Base-by-base conservation (phyloP, 2,797 vertebrate species). In the Sebastes matsubarae region DNA sequence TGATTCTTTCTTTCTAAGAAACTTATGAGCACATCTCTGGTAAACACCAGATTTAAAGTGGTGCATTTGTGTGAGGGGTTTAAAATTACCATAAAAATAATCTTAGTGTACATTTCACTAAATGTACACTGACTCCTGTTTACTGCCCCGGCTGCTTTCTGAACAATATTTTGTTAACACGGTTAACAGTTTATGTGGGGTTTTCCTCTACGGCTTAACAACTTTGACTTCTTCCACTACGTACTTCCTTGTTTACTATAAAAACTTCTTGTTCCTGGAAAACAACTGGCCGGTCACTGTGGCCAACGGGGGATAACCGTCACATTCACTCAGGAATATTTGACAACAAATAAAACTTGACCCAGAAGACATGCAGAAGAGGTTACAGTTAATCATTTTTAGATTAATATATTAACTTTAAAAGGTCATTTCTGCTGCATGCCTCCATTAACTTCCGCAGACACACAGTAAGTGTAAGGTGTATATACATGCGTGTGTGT, bases 281-380 rank as follows among this genome's bases (percentile, higher is more conserved):
- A 52, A 59, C 16, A 8, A 8, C 32, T 27, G 1, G 13, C 24
- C 5, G 3, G 36, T 71, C 67, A 68, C 30, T 22, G 4, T 13
- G 25, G 58, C 72, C 82, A 22, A 52, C 42, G n/a, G 82, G 32
- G 18, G 58, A 22, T 46, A 30, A 66, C 4, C 10, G 1, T 32
- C 20, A 18, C 67, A 34, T 24, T 50, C 59, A 22, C 6, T 22
- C 59, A 61, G 75, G 42, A 78, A 85, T 83, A 78, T 78, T 80
- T 79, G 30, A 81, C 65, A 60, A 74, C 18, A 61, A 72, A 75
- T 50, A 61, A 38, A 80, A 65, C 4, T 10, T 63, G 61, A 59
- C 32, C 29, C 0, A 2, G 60, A 42, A 22, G 34, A 34, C 2
- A 0, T 1, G 9, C 20, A 6, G 55, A 67, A 36, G 64, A 61